A percentile compares a stretch with the other conserved stretches of the same genome.
phyloP scores from a whole-genome alignment of 1,140 invertebrate genomes.

The Pseudomyrmex gracilis region DNA sequence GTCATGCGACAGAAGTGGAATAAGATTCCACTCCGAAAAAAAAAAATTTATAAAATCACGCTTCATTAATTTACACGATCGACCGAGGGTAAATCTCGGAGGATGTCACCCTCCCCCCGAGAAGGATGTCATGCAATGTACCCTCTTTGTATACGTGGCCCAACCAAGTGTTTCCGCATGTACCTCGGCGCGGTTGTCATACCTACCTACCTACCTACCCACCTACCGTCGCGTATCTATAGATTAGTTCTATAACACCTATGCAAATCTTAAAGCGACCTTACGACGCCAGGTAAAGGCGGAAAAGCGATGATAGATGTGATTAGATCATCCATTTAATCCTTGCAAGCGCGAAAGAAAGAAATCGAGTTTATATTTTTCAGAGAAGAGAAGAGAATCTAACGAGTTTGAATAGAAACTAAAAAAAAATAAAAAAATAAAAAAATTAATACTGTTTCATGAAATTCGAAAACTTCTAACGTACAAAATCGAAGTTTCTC shows the following conservation, averaged over 20 bases:
- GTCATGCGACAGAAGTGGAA: conserved; percentile 1
- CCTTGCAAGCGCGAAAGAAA: not conserved
- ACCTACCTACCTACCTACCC: conserved; percentile 59
- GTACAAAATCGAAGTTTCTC: no score
- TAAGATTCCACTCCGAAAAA: not conserved
- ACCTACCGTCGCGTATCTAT: conserved; percentile 51
- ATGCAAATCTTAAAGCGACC: conserved; percentile 44
- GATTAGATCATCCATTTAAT: conserved; percentile 31
- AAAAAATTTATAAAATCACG: conserved; percentile 20
- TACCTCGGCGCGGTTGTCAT: conserved; percentile 72
- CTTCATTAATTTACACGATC: conserved; percentile 49
- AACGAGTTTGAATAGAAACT: no score
- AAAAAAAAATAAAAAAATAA: no score
- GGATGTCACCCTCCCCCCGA: not conserved
- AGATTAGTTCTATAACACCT: conserved; percentile 45
- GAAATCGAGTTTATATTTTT: conserved; percentile 12
- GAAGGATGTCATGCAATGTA: conserved; percentile 69
- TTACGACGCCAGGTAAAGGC: conserved; percentile 4
- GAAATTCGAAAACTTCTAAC: no score
- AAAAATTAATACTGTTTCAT: no score
- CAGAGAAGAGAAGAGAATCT: no score
- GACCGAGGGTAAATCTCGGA: conserved; percentile 18
- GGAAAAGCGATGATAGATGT: conserved; percentile 39
- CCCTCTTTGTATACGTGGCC: conserved; percentile 81
- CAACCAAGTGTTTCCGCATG: conserved; percentile 84